Evolutionary conservation across 2,113 vertebrate species (phyloP), one percentile per base, ranked within the genome.

Genomic region (Dasyornis broadbenti): DNA sequence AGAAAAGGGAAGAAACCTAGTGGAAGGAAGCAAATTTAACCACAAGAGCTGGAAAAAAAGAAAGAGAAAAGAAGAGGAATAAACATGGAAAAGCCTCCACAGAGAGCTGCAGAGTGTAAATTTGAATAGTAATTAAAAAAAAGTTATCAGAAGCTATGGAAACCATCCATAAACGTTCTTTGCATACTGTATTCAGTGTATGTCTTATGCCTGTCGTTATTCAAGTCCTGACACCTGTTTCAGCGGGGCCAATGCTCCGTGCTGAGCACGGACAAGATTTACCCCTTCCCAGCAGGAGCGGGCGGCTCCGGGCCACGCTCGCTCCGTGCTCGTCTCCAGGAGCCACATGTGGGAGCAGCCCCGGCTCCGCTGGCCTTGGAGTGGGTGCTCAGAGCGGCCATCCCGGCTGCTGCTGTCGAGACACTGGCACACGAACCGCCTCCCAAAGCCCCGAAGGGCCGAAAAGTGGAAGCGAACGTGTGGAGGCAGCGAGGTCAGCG

Each of bases 371-470:
- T 12, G 1, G 26, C 15, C 3, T 4, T 5, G 14, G 15, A 15
- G 3, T 0, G 31, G 26, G 4, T 0, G 65, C 80, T 70, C 0
- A 5, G 79, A 35, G 24, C 9, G 1, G 18, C 5, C 2, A 3
- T 15, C 11, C 8, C 45, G 10, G 27, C 70, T 49, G 33, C 56
- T 28, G 12, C 70, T 18, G 8, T 15, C 6, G 4, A 7, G 17
- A 12, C 35, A 10, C 16, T 13, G 13, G 7, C 11, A 10, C 35
- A 10, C 8, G 2, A 5, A 14, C 2, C 3, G 1, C 1, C 22
- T 54, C 21, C 44, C n/a, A 24, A n/a, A 56, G 4, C 12, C 28
- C 3, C 5, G 1, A 5, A 18, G 4, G 8, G 15, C 2, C 1
- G 10, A 6, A 35, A 71, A 33, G 17, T 1, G 26, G 4, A 28